Conservation (phyloP, 2,888 invertebrate genomes). For the Melikaiella ostensackeni region DNA sequence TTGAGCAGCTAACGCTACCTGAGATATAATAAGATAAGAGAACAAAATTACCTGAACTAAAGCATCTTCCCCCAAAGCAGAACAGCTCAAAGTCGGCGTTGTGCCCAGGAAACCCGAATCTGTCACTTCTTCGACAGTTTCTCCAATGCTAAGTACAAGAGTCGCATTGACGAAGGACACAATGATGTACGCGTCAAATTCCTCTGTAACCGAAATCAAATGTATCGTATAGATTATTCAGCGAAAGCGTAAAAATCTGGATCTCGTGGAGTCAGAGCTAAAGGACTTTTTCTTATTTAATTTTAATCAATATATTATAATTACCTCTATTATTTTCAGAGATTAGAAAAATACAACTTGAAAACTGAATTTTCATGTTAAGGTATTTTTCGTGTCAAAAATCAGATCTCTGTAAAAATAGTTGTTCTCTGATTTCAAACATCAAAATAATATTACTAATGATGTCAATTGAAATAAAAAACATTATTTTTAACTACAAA, state of each 20-base stretch:
- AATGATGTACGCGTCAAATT: slow-evolving; percentile 99
- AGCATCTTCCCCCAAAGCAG: slow-evolving; percentile 98
- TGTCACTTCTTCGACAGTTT: slow-evolving; percentile 99
- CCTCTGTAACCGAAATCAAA: slow-evolving; percentile 89
- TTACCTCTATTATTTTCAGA: neutral
- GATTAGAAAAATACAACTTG: neutral
- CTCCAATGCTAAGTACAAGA: slow-evolving; percentile 98
- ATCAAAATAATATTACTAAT: too few relatives aligned
- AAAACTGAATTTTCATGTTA: neutral
- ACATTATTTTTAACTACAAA: too few relatives aligned
- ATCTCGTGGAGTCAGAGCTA: slow-evolving; percentile 16
- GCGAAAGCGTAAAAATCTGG: slow-evolving; percentile 33
- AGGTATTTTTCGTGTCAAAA: too few relatives aligned
- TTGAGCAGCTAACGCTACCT: too few relatives aligned
- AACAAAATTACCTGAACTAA: slow-evolving; percentile 88
- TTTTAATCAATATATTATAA: neutral
- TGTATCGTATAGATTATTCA: slow-evolving; percentile 57
- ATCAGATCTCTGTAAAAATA: too few relatives aligned
- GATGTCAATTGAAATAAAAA: too few relatives aligned
- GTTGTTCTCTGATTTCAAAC: too few relatives aligned
- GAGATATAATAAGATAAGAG: neutral
- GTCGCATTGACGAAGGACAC: slow-evolving; percentile 99
- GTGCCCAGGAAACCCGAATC: slow-evolving; percentile 99
- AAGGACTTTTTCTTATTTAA: neutral
- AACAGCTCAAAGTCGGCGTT: slow-evolving; percentile 98